Evolutionary conservation across 1,140 invertebrate species (phyloP), one percentile per base, ranked within the genome.

Genomic region (Ceratina japonica): DNA sequence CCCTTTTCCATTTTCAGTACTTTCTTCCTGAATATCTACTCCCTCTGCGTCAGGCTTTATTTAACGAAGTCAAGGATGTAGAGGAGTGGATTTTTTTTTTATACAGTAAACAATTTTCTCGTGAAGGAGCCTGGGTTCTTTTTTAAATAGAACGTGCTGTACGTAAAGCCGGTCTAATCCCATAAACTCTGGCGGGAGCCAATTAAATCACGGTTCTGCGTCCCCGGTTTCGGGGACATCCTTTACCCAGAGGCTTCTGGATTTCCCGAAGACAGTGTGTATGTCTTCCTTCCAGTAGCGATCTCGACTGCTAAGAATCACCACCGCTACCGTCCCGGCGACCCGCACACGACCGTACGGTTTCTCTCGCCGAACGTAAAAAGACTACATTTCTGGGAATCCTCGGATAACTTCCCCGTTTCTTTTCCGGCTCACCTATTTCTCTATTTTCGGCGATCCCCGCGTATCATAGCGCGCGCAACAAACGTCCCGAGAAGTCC

Each of bases 371-470:
- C 54, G 20, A 2, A 18, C 18, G 63, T 22, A 68, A 79, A 79
- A 80, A 69, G 73, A 68, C 59, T 75, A 80, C 79, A 66, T 81
- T 78, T 78, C 75, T 73, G 31, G 24, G 27, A 81, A 70, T 81
- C 62, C 69, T 49, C n/a, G 61, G 63, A 76, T 83, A 81, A 81
- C 74, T 81, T 83, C 74, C 70, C 75, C 70, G 49, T 69, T 78
- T 78, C 44, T 15, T 10, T 66, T 76, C 73, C 65, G 52, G 49
- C 68, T 64, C 70, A 27, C 59, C 51, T 65, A 56, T 72, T 61
- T 78, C 54, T 81, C 44, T 27, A 81, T 81, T 66, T 62, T 72
- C 62, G 16, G 15, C 15, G 62, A 31, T 20, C 31, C 8, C 16
- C 20, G 22, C 65, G 22, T 69, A 37, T 77, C 75, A 56, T 63